Evolutionary conservation across 2,797 vertebrate species (phyloP), one percentile per base, ranked within the genome.

Genomic region (Eleutherodactylus coqui): DNA sequence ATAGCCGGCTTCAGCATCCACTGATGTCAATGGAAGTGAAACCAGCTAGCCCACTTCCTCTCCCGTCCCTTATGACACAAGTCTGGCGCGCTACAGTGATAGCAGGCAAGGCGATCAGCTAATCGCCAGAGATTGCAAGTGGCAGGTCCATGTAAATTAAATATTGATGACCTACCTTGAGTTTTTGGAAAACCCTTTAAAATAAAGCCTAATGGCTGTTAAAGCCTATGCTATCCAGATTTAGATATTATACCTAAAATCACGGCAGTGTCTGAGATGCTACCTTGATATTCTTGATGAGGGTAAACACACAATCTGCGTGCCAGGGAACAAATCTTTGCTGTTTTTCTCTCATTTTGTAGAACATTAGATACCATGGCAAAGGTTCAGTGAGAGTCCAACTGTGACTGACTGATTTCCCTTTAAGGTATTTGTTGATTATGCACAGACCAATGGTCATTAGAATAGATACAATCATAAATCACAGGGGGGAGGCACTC

Each of bases 161-260:
- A n/a, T n/a, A n/a, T n/a, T n/a, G n/a, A n/a, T n/a, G n/a, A n/a
- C n/a, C n/a, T n/a, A n/a, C n/a, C n/a, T n/a, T n/a, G n/a, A n/a
- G n/a, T n/a, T n/a, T n/a, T n/a, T n/a, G n/a, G n/a, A n/a, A n/a
- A n/a, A n/a, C n/a, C n/a, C n/a, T n/a, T n/a, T n/a, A 43, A 43
- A 21, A 19, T 21, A 55, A 21, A 19, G 17, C 55, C 1, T 2
- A 2, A n/a, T 58, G 55, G 55, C 10, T 14, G 27, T 2, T 29
- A 62, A 29, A 62, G n/a, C 27, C n/a, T 11, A 62, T 29, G 27
- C 14, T 62, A 62, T 62, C 58, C 13, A 27, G 58, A 11, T 2
- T 29, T 14, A 62, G 58, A 62, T 62, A 29, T 29, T 27, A 62
- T 62, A 62, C 58, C 58, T 62, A 62, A 62, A 62, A 62, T 62